Percentiles rank a stretch among this genome's conserved stretches.
phyloP scores from a whole-genome alignment of 2,797 vertebrate species.

The Tenualosa ilisha region DNA sequence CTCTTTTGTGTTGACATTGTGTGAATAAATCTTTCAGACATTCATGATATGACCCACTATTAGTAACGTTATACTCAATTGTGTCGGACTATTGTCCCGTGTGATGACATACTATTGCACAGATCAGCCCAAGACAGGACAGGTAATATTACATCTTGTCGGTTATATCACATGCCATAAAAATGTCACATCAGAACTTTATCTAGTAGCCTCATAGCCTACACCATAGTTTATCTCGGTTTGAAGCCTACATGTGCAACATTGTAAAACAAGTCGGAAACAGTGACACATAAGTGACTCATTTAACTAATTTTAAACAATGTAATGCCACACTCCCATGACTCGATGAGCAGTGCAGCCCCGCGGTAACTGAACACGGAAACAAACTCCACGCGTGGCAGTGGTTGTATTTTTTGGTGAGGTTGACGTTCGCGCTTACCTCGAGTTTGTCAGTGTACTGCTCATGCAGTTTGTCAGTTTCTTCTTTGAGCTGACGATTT shows the following conservation, averaged over 20 bases:
- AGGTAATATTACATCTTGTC: neutral
- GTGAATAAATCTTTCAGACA: neutral
- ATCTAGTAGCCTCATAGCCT: neutral
- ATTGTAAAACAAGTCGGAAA: neutral
- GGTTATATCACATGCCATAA: slow-evolving; percentile 5
- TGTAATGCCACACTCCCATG: neutral
- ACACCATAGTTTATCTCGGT: neutral
- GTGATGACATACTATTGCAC: neutral
- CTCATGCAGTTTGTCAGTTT: slow-evolving; percentile 66
- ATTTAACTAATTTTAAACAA: neutral
- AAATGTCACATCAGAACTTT: neutral
- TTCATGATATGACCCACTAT: neutral
- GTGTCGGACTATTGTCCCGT: neutral
- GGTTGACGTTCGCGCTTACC: slow-evolving; percentile 62
- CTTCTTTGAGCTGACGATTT: slow-evolving; percentile 75
- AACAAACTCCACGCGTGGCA: neutral
- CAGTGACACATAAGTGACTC: neutral
- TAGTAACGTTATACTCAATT: neutral
- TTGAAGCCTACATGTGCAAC: neutral
- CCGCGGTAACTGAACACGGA: neutral
- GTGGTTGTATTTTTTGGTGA: neutral
- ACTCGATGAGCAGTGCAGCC: neutral
- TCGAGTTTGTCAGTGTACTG: slow-evolving; percentile 72
- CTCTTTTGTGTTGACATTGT: neutral
- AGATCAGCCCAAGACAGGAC: neutral